phyloP scores from a whole-genome alignment of 37 sponge, comb jelly and placozoan species.

The Theonella swinhoei region DNA sequence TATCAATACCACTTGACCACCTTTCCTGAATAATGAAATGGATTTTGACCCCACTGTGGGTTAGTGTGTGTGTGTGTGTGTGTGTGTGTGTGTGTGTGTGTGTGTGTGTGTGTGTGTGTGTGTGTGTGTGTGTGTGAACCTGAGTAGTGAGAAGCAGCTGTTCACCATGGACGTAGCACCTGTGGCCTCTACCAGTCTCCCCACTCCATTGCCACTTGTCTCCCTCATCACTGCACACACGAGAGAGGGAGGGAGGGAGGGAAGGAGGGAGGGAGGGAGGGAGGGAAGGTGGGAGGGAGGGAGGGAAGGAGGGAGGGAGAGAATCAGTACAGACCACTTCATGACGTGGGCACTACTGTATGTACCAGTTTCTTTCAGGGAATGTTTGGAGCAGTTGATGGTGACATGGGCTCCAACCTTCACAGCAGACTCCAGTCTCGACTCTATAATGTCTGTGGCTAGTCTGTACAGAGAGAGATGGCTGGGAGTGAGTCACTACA shows the following conservation, averaged over 20 bases:
- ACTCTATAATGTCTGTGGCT: slow-evolving; percentile 70
- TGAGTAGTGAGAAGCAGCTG: slow-evolving; percentile 70
- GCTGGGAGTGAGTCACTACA: background rate
- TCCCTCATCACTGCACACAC: slow-evolving; percentile 77
- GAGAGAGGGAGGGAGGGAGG: background rate
- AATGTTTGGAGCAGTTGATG: slow-evolving; percentile 74
- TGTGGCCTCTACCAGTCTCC: slow-evolving; percentile 82
- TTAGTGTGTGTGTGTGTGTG: background rate
- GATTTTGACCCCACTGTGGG: background rate
- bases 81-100: background rate
- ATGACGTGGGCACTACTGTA: too few species aligned
- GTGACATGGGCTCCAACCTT: slow-evolving; percentile 79
- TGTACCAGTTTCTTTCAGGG: slow-evolving; percentile 64
- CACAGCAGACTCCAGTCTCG: slow-evolving; percentile 70
- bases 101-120: background rate
- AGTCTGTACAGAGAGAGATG: slow-evolving; percentile 42
- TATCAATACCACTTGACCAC: slow-evolving; percentile 72
- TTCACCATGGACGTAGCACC: slow-evolving; percentile 72
- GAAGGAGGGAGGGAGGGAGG: background rate
- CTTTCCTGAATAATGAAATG: slow-evolving; percentile 54
- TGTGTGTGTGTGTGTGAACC: slow-evolving; percentile 36
- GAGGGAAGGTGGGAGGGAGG: background rate
- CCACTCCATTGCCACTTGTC: slow-evolving; percentile 87
- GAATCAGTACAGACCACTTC: background rate
- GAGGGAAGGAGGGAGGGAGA: background rate